Evolutionary conservation across 37 sponge, comb jelly and placozoan species (phyloP).

Genomic region (Aplysina aerophoba): DNA sequence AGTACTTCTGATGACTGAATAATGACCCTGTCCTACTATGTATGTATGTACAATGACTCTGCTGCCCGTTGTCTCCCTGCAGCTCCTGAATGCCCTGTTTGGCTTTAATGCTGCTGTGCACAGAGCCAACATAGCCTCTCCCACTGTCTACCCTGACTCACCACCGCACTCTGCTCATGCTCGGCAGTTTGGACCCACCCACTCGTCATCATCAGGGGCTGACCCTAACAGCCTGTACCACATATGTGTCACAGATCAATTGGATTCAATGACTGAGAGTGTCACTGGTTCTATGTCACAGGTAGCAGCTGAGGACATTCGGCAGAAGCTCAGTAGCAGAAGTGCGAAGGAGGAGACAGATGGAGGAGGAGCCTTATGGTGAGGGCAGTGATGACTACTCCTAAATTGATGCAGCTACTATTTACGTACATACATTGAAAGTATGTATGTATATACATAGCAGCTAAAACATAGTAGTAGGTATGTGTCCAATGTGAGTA

Average conservation of each 20-base stretch:
- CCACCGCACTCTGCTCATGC: background rate
- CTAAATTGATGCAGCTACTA: too few relatives aligned
- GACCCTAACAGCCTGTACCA: background rate
- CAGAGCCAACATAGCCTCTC: background rate
- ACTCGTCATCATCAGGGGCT: background rate
- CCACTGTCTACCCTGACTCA: background rate
- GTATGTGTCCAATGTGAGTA: too few relatives aligned
- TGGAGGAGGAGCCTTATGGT: background rate
- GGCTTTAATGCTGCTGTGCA: constrained; percentile 78
- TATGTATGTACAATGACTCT: too few relatives aligned
- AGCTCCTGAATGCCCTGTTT: constrained; percentile 83
- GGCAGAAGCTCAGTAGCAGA: background rate
- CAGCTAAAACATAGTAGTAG: too few relatives aligned
- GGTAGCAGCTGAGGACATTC: background rate
- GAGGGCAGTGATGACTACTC: too few relatives aligned
- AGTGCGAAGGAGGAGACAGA: background rate
- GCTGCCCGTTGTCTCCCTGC: background rate
- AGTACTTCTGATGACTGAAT: background rate
- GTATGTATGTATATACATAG: too few relatives aligned
- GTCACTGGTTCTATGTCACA: background rate
- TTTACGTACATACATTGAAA: too few relatives aligned
- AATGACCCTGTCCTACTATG: too few relatives aligned
- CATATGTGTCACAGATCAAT: background rate
- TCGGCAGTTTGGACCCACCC: background rate
- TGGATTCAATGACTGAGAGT: background rate